Base-by-base conservation (phyloP, 2,888 invertebrate genomes). In the Xestobium rufovillosum region DNA sequence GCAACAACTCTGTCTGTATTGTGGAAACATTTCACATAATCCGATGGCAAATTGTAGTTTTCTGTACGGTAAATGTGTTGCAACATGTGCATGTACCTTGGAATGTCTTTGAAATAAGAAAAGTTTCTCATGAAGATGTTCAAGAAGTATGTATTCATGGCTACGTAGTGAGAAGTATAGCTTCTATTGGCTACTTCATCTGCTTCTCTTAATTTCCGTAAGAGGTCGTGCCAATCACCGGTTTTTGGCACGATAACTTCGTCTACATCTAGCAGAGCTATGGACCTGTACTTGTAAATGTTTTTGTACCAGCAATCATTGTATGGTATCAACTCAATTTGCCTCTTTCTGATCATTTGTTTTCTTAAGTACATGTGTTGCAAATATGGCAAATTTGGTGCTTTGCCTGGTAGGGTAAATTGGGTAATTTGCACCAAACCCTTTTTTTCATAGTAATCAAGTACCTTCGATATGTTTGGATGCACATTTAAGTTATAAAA, bases 291-390 rank as follows among this genome's bases (percentile, higher is more conserved):
- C 43, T 78, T 73, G 60, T 88, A 83, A 65, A 90, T 74, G 60
- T 90, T 83, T 59, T 85, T 80, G 68, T 91, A 91, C 31, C 92
- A 71, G 58, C 92, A 92, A 65, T 92, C 92, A 64, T 92, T 92
- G 70, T 91, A 91, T 8, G 91, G 89, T 52, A 92, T 84, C 39
- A 92, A 72, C 66, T 92, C 91, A 67, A 89, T 88, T 63, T 90
- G 85, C 3, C 91, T 73, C 66, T 91, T 91, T 65, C 89, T 83
- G 52, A 84, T 85, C 25, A 84, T 78, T 65, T 87, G 88, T 58
- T 84, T 83, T 38, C 80, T 80, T 29, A 91, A 72, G 57, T 85
- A 91, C 67, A 84, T 71, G 61, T 85, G 84, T 59, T 86, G 84
- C 50, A 88, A 77, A 1, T 79, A 78, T 0, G 86, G 85, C 31